Evolutionary conservation across 2,797 vertebrate genomes (phyloP).

Genomic region (Girardinus metallicus): DNA sequence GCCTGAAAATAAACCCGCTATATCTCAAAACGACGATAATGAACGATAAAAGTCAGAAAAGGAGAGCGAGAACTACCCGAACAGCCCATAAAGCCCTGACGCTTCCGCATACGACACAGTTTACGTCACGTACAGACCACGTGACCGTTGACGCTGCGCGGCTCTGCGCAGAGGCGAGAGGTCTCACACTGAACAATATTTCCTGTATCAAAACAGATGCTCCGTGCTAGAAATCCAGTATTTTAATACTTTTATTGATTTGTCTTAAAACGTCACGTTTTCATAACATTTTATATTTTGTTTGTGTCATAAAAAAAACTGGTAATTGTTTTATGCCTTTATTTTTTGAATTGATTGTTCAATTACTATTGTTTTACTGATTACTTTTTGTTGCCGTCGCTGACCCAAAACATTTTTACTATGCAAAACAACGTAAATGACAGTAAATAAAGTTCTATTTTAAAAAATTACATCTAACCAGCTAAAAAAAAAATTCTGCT

Average conservation of each 20-base stretch:
- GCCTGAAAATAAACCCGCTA: background rate
- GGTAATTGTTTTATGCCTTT: background rate
- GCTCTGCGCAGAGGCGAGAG: background rate
- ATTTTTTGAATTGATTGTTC: too few relatives aligned
- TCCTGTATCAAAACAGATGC: background rate
- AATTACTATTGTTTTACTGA: too few relatives aligned
- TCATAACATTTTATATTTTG: too few relatives aligned
- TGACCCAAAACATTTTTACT: too few relatives aligned
- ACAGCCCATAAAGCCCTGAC: slow-evolving; percentile 11
- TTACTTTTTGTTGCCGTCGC: too few relatives aligned
- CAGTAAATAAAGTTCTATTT: too few relatives aligned
- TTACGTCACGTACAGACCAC: slow-evolving; percentile 44
- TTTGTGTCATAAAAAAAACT: background rate
- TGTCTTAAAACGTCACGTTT: background rate
- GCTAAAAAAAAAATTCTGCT: too few relatives aligned
- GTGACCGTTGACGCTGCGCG: slow-evolving; percentile 32
- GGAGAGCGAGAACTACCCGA: background rate
- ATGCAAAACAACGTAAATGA: too few relatives aligned
- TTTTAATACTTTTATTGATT: background rate
- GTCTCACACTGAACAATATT: background rate
- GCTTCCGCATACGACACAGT: slow-evolving; percentile 70
- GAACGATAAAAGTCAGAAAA: background rate
- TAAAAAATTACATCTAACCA: too few relatives aligned
- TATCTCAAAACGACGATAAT: accelerated
- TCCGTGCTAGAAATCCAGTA: background rate